A percentile compares a stretch with the other conserved stretches of the same genome.
phyloP scores from a whole-genome alignment of 2,888 invertebrate genomes.

The Drosophila stalkeri region DNA sequence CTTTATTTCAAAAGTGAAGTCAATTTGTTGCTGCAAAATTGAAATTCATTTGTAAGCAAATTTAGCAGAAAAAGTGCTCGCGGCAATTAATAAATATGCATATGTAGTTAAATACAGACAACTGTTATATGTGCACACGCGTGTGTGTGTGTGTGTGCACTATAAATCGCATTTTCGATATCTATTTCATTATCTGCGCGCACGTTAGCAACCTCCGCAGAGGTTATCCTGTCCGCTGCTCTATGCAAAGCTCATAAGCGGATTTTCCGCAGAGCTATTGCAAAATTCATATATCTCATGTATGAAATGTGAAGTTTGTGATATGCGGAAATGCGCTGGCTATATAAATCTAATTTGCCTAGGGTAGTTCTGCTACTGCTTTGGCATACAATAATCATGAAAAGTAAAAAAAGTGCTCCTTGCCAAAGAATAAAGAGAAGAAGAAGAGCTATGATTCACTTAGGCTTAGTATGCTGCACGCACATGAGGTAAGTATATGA shows the following conservation, averaged over 20 bases:
- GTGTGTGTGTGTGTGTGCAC: neutral
- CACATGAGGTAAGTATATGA: too few species aligned
- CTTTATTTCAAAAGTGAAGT: neutral
- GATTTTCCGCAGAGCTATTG: slow-evolving; percentile 63
- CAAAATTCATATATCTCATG: slow-evolving; percentile 12
- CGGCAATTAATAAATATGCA: neutral
- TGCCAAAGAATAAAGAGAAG: neutral
- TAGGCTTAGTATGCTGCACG: neutral
- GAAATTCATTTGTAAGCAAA: neutral
- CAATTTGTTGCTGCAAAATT: neutral
- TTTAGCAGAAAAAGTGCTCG: neutral
- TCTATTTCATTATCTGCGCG: slow-evolving; percentile 50
- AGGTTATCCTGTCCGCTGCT: slow-evolving; percentile 29
- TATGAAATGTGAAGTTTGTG: slow-evolving; percentile 12
- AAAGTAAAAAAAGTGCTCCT: neutral
- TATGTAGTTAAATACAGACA: neutral
- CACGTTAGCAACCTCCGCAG: slow-evolving; percentile 23
- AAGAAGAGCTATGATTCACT: neutral
- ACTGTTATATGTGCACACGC: neutral
- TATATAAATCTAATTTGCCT: slow-evolving; percentile 40
- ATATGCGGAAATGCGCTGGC: slow-evolving; percentile 14
- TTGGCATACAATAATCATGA: slow-evolving; percentile 19
- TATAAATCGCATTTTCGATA: slow-evolving; percentile 17
- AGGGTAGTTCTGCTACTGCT: neutral
- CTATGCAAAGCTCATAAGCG: slow-evolving; percentile 76